A percentile compares a stretch with the other conserved stretches of the same genome.
Conservation (phyloP, 64 coral and sea anemone genomes). For the Porites lutea region DNA sequence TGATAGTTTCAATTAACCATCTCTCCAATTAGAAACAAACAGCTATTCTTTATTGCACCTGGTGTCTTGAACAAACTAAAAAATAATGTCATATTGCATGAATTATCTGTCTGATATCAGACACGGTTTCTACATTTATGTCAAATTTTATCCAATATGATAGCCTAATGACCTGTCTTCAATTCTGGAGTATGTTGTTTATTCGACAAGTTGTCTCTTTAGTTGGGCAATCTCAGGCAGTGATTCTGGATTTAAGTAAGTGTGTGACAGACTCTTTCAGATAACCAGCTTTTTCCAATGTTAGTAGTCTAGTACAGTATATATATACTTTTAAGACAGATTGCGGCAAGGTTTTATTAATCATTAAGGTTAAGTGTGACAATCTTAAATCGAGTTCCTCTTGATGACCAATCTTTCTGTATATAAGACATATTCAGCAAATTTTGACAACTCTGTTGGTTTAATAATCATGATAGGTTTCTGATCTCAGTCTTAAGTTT, state of each 20-base stretch:
- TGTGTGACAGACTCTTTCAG: not conserved
- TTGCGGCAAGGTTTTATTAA: not conserved
- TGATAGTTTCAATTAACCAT: constrained; percentile 19
- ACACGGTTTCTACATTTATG: constrained; percentile 4
- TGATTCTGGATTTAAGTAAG: constrained; percentile 75
- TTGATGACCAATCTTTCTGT: too few relatives aligned
- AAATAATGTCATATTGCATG: constrained; percentile 4
- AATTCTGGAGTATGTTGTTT: constrained; percentile 75
- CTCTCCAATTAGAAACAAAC: constrained; percentile 15
- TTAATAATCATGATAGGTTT: not conserved
- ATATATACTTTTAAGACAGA: too few relatives aligned
- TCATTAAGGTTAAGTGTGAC: not conserved
- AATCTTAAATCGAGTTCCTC: not conserved
- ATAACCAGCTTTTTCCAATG: not conserved
- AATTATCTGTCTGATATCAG: constrained; percentile 53
- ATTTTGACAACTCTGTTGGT: not conserved
- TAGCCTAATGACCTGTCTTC: not conserved
- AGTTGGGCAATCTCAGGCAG: constrained; percentile 65
- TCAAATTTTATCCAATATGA: constrained; percentile 13
- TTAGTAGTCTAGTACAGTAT: too few relatives aligned
- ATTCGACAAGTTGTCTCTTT: constrained; percentile 87
- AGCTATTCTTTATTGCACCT: constrained; percentile 36
- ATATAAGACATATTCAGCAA: not conserved
- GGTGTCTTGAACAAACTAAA: not conserved
- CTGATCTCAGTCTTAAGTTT: not conserved